Percentiles rank a stretch among this genome's conserved stretches.
phyloP scores from a whole-genome alignment of 1,140 invertebrate species.

The Brachionus angularis region DNA sequence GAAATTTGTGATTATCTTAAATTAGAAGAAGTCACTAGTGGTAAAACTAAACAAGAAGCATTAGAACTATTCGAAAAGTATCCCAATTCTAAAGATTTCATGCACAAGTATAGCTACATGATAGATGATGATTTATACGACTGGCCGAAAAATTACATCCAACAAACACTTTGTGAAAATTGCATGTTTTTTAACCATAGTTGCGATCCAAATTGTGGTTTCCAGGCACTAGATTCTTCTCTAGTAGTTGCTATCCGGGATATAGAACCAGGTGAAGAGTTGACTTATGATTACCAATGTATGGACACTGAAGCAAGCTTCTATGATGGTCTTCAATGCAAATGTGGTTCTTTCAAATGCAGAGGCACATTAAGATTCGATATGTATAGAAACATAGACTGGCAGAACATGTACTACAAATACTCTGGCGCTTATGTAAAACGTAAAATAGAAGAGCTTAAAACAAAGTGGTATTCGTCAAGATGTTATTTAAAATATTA shows the following conservation, averaged over 20 bases:
- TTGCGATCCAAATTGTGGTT: slow-evolving; percentile 4
- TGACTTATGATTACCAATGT: background rate
- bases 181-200: background rate
- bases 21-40: background rate
- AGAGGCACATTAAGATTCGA: background rate
- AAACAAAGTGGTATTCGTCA: background rate
- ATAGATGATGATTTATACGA: background rate
- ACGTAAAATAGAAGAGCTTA: background rate
- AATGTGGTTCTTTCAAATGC: background rate
- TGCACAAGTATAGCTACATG: background rate
- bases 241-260: background rate
- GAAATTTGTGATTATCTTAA: background rate
- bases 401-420: background rate
- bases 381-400: background rate
- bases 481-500: background rate
- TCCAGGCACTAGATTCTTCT: background rate
- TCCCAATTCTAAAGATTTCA: background rate
- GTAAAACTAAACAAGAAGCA: background rate
- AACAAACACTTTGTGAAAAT: background rate
- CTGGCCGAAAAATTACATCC: background rate
- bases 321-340: background rate
- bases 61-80: background rate
- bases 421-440: background rate
- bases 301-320: background rate
- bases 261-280: background rate